Evolutionary conservation across 2,888 invertebrate species (phyloP), one percentile per base, ranked within the genome.

Genomic region (Mimachlamys varia): DNA sequence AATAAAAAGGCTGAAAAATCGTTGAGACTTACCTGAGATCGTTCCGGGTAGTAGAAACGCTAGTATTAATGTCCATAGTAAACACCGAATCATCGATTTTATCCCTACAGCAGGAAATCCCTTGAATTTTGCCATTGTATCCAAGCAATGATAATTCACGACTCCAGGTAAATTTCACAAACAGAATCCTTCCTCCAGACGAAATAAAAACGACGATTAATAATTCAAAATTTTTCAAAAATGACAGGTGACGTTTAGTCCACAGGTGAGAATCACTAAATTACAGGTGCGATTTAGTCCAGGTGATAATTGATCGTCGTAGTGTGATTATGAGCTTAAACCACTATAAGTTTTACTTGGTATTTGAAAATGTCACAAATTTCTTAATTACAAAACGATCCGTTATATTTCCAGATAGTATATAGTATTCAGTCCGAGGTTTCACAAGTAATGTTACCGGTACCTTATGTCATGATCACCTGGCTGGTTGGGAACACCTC

Each of bases 361-460:
- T 76, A 76, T 76, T 76, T 13, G 5, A 17, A 53, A 13, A 53
- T 44, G 62, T 62, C 62, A 76, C 76, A 76, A 76, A 33, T 76
- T 76, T 76, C 27, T 76, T n/a, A 62, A 62, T 62, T 62, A 62
- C 62, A n/a, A 62, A 62, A 62, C 62, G 22, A 62, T 62, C 62
- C 17, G 62, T 19, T 62, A 62, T n/a, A 62, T 5, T 62, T 62
- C 62, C 62, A n/a, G 62, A 22, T 62, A 22, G 1, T 62, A 62
- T 62, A n/a, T n/a, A 62, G 0, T 0, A 22, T 62, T n/a, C n/a
- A 62, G n/a, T 44, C 3, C 7, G 44, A 44, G 3, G 3, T 7
- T 22, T 7, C 62, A 10, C 62, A n/a, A 62, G n/a, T 62, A 7
- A 17, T 62, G n/a, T 62, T 22, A 62, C 22, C 62, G 62, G 62